A percentile compares a stretch with the other conserved stretches of the same genome.
These are phyloP conservation scores for Troilus luridus DNA, from an alignment of 2,888 invertebrate species.

Conservation along the genomic window DNA sequence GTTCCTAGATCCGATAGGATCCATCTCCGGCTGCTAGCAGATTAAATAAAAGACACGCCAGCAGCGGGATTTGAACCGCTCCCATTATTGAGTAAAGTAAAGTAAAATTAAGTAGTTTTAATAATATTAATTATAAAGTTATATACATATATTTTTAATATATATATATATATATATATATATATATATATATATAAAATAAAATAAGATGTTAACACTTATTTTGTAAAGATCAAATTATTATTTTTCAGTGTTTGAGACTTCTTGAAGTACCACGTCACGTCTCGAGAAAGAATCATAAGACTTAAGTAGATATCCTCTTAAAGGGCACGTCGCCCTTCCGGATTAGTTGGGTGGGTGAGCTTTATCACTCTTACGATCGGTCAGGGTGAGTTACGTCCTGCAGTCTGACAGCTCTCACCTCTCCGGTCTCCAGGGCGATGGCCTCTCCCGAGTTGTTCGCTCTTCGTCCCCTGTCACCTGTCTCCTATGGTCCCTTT, in stretches of 20 bases:
- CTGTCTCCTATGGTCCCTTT: background rate
- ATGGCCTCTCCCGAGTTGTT: background rate
- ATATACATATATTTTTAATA: too few species aligned
- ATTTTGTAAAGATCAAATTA: too few species aligned
- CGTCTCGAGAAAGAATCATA: background rate
- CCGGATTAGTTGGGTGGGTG: background rate
- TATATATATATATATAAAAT: too few species aligned
- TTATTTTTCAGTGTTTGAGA: background rate
- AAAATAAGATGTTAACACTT: too few species aligned
- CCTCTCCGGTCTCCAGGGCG: background rate
- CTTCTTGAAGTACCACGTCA: background rate
- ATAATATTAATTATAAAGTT: too few species aligned
- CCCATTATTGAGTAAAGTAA: too few species aligned
- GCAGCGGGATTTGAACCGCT: too few species aligned
- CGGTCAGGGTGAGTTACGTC: slow-evolving; percentile 11
- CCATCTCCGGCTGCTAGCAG: too few species aligned
- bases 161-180: too few species aligned
- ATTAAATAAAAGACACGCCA: too few species aligned
- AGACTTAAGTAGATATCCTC: background rate
- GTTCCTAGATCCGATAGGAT: too few species aligned
- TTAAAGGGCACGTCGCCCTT: background rate
- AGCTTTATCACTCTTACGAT: slow-evolving; percentile 6
- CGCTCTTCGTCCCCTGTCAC: background rate
- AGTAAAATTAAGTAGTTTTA: too few species aligned
- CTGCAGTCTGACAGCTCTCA: background rate